Percentiles rank a stretch among this genome's conserved stretches.
These are phyloP conservation scores for Eubucco bourcierii DNA, from an alignment of 2,113 vertebrate species.

Conservation along the genomic window DNA sequence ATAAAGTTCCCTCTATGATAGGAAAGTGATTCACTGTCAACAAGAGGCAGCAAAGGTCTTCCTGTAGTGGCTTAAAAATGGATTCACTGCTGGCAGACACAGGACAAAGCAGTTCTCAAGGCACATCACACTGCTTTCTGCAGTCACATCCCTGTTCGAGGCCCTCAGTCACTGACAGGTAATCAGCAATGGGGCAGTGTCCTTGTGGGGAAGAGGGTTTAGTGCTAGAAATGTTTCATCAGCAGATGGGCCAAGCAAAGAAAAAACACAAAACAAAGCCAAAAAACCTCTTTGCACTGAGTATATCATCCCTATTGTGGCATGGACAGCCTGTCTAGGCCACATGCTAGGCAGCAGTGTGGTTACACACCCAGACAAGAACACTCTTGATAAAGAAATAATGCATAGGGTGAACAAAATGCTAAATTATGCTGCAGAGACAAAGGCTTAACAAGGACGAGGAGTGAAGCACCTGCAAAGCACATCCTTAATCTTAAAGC, in stretches of 20 bases:
- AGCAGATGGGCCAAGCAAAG: neutral
- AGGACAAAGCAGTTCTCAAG: neutral
- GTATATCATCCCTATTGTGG: neutral
- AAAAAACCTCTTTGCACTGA: neutral
- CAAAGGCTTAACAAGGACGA: neutral
- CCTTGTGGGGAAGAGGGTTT: neutral
- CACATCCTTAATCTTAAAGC: neutral
- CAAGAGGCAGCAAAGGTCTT: neutral
- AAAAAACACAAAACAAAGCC: neutral
- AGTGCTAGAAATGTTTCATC: neutral
- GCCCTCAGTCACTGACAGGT: neutral
- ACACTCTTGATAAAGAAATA: neutral
- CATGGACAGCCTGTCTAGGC: neutral
- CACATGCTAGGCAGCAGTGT: slow-evolving; percentile 12
- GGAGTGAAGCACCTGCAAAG: neutral
- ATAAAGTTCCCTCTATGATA: neutral
- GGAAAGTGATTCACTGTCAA: neutral
- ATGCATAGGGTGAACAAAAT: neutral
- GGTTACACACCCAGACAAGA: neutral
- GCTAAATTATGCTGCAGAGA: neutral
- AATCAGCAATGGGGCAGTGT: neutral
- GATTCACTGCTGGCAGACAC: neutral
- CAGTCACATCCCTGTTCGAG: neutral
- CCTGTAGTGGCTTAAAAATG: neutral
- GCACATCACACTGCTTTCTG: neutral